Conservation (phyloP, 2,888 invertebrate species). For the Drosophila planitibia region DNA sequence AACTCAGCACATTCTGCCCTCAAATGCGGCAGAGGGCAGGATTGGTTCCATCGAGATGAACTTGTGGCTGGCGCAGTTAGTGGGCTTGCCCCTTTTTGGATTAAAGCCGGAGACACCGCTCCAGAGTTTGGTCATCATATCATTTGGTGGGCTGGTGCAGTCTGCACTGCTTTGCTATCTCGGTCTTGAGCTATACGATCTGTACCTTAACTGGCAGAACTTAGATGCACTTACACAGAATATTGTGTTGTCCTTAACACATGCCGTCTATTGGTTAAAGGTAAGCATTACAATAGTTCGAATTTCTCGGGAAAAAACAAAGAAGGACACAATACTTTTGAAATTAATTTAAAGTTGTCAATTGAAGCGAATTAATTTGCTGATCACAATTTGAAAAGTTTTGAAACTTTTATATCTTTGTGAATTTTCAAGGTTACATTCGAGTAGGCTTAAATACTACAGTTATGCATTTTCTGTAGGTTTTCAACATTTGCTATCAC, state of each 20-base stretch:
- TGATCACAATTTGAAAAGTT: not conserved
- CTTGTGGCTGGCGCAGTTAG: constrained; percentile 67
- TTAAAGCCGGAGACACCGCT: constrained; percentile 53
- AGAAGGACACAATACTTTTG: not conserved
- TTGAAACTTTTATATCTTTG: not conserved
- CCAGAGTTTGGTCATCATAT: constrained; percentile 24
- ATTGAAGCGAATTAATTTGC: not conserved
- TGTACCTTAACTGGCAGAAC: constrained; percentile 44
- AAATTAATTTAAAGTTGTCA: not conserved
- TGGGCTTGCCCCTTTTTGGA: constrained; percentile 69
- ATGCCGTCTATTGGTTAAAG: constrained; percentile 52
- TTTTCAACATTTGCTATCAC: constrained; percentile 54
- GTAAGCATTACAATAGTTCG: constrained; percentile 25
- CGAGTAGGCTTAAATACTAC: not conserved
- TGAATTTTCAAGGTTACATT: not conserved
- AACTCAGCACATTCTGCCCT: constrained; percentile 50
- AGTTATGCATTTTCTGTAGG: constrained; percentile 27
- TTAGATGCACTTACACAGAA: constrained; percentile 64
- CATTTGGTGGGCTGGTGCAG: constrained; percentile 39
- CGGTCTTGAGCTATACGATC: constrained; percentile 50
- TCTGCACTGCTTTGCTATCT: constrained; percentile 44
- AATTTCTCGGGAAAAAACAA: not conserved
- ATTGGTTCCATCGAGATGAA: constrained; percentile 76
- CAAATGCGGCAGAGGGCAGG: constrained; percentile 62
- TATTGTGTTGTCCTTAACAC: constrained; percentile 55